Base-by-base conservation (phyloP, 2,113 vertebrate genomes). In the Galemys pyrenaicus region DNA sequence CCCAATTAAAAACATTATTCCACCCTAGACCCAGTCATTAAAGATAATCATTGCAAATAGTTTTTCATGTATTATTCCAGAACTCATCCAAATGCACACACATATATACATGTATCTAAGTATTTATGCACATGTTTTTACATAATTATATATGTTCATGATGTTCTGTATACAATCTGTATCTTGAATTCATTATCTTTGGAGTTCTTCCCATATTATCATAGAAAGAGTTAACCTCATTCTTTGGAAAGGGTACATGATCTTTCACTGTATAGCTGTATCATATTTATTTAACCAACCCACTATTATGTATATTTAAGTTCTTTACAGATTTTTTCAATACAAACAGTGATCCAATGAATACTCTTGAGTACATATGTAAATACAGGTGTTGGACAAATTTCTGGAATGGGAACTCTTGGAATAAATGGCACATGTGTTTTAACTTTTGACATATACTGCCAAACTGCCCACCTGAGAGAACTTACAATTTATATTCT, bases 401-500 rank as follows among this genome's bases (percentile, higher is more conserved):
- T 78, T 92, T 95, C 44, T 86, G 5, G 22, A 92, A 54, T 65
- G 54, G 26, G 11, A 88, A 62, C 17, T 19, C 24, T 44, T 68
- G 30, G 11, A 20, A 91, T 94, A 88, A 95, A 82, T 32, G 4
- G 1, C 54, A 73, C 5, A 0, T 91, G 35, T 82, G 65, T 44
- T 87, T 80, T 78, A 81, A 88, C 91, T 86, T 94, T 92, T 75
- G 46, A 39, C 39, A 86, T 11, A 39, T 10, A 82, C 49, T 71
- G 19, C 62, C 41, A 89, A 84, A 81, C 26, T 71, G 13, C 56
- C 30, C 35, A 54, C 56, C 13, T 73, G 60, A 70, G 56, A 95
- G 7, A 24, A 22, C 32, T 94, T 77, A 56, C 16, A 82, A 79
- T 95, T 95, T 95, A 88, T 78, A 78, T 85, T 56, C 51, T 95